A percentile compares a stretch with the other conserved stretches of the same genome.
phyloP scores from a whole-genome alignment of 2,797 vertebrate genomes.

The Leucoraja ocellata region DNA sequence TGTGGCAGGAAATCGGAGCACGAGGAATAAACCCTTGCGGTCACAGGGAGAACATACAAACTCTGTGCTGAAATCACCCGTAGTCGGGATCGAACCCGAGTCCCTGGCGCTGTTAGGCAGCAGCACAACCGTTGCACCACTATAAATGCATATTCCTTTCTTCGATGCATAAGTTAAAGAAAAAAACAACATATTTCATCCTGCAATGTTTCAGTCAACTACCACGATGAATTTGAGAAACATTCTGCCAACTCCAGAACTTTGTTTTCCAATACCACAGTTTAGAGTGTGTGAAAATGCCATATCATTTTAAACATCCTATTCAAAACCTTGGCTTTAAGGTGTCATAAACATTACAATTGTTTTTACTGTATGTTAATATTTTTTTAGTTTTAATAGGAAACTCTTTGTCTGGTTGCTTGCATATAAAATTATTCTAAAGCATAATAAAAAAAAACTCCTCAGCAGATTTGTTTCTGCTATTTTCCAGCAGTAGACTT shows the following conservation, averaged over 20 bases:
- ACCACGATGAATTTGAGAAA: too few relatives aligned
- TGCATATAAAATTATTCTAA: slow-evolving; percentile 5
- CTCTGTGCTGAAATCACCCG: too few relatives aligned
- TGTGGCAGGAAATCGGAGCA: too few relatives aligned
- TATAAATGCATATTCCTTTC: neutral
- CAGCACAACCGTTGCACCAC: too few relatives aligned
- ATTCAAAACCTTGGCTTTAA: neutral
- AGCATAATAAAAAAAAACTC: neutral
- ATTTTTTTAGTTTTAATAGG: slow-evolving; percentile 19
- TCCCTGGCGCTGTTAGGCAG: too few relatives aligned
- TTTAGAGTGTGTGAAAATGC: neutral
- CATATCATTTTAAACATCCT: neutral
- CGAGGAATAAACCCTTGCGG: too few relatives aligned
- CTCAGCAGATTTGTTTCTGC: neutral
- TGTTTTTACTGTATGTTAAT: neutral
- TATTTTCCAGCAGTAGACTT: neutral
- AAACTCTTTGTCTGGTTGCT: neutral
- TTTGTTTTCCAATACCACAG: neutral
- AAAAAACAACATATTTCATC: neutral
- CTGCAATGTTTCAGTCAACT: neutral
- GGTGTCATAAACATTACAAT: neutral
- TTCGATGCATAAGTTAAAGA: neutral
- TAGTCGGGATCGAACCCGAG: too few relatives aligned
- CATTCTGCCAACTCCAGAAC: neutral
- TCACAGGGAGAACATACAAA: too few relatives aligned